Base-by-base conservation (phyloP, 1,140 invertebrate species). In the Macrosteles quadrilineatus region DNA sequence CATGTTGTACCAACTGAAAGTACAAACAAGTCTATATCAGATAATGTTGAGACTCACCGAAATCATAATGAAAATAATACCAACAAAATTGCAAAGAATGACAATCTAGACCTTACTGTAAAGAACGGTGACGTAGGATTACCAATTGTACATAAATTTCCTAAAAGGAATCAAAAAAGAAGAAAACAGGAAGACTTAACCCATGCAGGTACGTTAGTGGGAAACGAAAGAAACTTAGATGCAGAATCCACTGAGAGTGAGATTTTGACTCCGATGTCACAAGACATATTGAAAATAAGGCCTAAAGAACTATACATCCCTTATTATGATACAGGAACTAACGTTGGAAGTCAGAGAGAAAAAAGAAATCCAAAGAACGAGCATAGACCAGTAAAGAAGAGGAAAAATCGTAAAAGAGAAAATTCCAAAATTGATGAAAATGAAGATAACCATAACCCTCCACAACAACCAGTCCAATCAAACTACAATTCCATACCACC, bases 401-500 rank as follows among this genome's bases (percentile, higher is more conserved):
- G 53, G 29, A 57, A 57, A 57, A 57, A 57, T 3, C 25, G n/a
- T 23, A 12, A 25, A 6, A 21, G 12, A 9, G 53, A 21, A 57
- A 72, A 66, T 69, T 14, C 2, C 27, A 45, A 25, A 6, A 36
- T 57, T 72, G 65, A 64, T 40, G n/a, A 43, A n/a, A 64, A 21
- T 65, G 19, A 57, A 73, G 14, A 12, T 0, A 70, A 69, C 17
- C 68, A 76, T 14, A 72, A 69, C 14, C 69, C 77, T 29, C 45
- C 71, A 9, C 66, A n/a, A 50, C 66, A n/a, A 50, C 69, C 47
- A 47, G 69, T 32, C 59, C 77, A 23, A 21, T 72, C 67, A 21
- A 64, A 71, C 31, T 73, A 57, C 65, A 74, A 69, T 59, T 62
- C 65, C 43, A 71, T 71, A 23, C 73, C 29, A 45, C 74, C 71